Base-by-base conservation (phyloP, 2,888 invertebrate species). In the Chrysolina americana region DNA sequence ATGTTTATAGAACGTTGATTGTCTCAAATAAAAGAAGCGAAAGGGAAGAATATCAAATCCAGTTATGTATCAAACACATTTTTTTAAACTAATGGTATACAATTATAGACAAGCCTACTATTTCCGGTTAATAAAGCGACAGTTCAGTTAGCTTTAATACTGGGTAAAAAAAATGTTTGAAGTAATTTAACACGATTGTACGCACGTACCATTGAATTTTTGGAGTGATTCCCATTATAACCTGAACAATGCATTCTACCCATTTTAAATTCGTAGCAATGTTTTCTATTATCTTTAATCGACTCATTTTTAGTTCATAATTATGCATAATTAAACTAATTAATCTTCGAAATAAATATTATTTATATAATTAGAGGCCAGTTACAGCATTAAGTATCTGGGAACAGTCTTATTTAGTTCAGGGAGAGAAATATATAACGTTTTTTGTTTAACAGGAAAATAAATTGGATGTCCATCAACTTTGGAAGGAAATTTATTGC, bases 321-420 rank as follows among this genome's bases (percentile, higher is more conserved):
- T 79, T 75, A 73, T 53, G 15, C 8, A 71, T 70, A 74, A 75
- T 76, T 75, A 79, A 77, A 72, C 74, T 76, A 62, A 75, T 79
- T 75, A 70, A 73, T 76, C 69, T 75, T 69, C n/a, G 36, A 13
- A 59, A 59, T 59, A 72, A 76, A 79, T 72, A 76, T 77, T 71
- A 77, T 79, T 75, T 71, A 74, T 73, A 66, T 73, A 75, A 76
- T 74, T 73, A 73, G 36, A 65, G 11, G 23, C 56, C 41, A 15
- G 53, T 53, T 47, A 36, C 36, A 50, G n/a, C 11, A 15, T 4
- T 53, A 21, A 23, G n/a, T 44, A 66, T 28, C 44, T 66, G 68
- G 41, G 56, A 68, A 68, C 53, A 15, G 47, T 11, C 17, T 17
- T 3, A 15, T 17, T 56, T n/a, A 47, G n/a, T 23, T 21, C 15